These are phyloP conservation scores for Dastarcus helophoroides DNA, from an alignment of 2,888 invertebrate genomes.

Conservation along the genomic window DNA sequence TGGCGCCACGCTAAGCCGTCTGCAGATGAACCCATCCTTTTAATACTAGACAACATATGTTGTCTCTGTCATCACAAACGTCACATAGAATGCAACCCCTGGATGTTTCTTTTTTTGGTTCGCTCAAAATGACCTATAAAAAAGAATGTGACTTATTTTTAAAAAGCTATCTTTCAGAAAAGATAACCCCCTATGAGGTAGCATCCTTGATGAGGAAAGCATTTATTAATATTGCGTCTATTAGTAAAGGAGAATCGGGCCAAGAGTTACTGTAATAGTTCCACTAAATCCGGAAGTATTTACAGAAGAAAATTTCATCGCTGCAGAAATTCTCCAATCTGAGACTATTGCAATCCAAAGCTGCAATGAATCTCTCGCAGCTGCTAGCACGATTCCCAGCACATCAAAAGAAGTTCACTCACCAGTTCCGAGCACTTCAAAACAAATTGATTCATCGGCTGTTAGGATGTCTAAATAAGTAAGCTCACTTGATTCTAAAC, in stretches of 20 bases:
- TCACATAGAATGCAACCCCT: slow-evolving; percentile 16
- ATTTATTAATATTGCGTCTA: slow-evolving; percentile 17
- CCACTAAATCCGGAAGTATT: slow-evolving; percentile 23
- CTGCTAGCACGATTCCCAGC: slow-evolving; percentile 15
- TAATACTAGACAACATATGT: slow-evolving; percentile 15
- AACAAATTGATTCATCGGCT: slow-evolving; percentile 8
- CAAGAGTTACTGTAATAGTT: slow-evolving; percentile 24
- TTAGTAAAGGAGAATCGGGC: slow-evolving; percentile 25
- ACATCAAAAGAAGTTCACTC: too few species aligned
- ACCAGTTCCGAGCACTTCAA: slow-evolving; percentile 12
- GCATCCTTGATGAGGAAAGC: slow-evolving; percentile 19
- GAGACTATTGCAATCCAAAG: slow-evolving; percentile 10
- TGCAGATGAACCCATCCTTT: slow-evolving; percentile 19
- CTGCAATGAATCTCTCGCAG: slow-evolving; percentile 11
- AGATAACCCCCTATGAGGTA: slow-evolving; percentile 24
- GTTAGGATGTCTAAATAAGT: slow-evolving; percentile 3
- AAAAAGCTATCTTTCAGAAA: slow-evolving; percentile 20
- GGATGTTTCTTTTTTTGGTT: slow-evolving; percentile 19
- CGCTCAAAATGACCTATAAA: slow-evolving; percentile 22
- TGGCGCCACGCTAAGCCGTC: slow-evolving; percentile 15
- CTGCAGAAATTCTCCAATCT: slow-evolving; percentile 8
- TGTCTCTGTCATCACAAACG: slow-evolving; percentile 18
- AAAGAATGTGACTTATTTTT: slow-evolving; percentile 24
- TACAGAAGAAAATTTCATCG: slow-evolving; percentile 14
- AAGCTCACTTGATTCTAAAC: slow-evolving; percentile 8